phyloP scores from a whole-genome alignment of 1,140 invertebrate species.

The Apocrypta bakeri region DNA sequence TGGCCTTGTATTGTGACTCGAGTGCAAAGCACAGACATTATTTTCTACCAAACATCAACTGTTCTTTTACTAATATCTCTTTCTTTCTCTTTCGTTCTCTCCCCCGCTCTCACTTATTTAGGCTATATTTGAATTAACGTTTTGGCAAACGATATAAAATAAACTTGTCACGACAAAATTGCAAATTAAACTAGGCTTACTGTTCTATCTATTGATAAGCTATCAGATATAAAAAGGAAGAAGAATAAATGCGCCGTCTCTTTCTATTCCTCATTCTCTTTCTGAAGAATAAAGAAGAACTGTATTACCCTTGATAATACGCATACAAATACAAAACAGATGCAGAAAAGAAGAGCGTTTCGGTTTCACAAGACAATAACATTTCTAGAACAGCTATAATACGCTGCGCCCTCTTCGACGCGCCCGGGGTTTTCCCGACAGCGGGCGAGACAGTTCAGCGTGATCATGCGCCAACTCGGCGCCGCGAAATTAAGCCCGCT shows the following conservation, averaged over 20 bases:
- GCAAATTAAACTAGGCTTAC: no score
- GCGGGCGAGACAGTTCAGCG: constrained; percentile 16
- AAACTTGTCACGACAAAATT: neutral
- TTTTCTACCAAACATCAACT: no score
- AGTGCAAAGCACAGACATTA: no score
- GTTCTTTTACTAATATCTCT: no score
- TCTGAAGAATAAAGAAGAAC: no score
- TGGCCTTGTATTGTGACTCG: no score
- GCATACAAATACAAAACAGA: no score
- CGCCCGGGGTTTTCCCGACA: constrained; percentile 23
- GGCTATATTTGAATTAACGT: neutral
- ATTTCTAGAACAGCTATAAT: neutral
- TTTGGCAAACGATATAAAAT: neutral
- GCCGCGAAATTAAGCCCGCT: constrained; percentile 7
- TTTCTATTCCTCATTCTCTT: no score
- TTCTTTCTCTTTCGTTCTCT: neutral
- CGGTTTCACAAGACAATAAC: neutral
- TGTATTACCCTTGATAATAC: no score
- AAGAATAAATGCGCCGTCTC: no score
- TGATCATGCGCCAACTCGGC: constrained; percentile 17
- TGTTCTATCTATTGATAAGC: no score
- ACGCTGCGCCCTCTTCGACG: neutral
- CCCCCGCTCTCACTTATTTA: neutral
- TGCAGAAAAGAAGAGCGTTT: neutral
- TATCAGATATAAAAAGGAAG: no score